A percentile compares a stretch with the other conserved stretches of the same genome.
phyloP scores from a whole-genome alignment of 2,888 invertebrate genomes.

The Phorcus lineatus region DNA sequence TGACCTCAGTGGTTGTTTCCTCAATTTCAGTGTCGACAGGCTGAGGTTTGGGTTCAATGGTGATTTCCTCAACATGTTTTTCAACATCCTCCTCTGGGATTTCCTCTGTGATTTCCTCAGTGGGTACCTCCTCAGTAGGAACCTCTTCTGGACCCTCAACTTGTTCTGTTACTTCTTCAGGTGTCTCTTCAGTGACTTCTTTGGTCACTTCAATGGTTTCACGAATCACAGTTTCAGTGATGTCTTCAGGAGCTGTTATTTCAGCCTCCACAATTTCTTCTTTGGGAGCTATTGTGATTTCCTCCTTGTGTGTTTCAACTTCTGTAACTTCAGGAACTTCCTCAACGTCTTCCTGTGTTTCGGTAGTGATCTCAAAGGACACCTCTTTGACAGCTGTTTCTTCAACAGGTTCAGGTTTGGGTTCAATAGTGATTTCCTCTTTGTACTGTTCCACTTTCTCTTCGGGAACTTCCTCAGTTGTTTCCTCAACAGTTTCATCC shows the following conservation, averaged over 20 bases:
- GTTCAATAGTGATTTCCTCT: slow-evolving; percentile 12
- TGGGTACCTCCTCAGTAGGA: neutral
- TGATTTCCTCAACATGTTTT: neutral
- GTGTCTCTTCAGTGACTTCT: slow-evolving; percentile 33
- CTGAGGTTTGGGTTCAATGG: neutral
- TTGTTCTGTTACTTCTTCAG: slow-evolving; percentile 38
- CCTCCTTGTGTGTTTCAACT: slow-evolving; percentile 18
- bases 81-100: neutral
- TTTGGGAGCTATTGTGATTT: slow-evolving; percentile 16
- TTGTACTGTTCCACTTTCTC: neutral
- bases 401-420: neutral
- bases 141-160: slow-evolving; percentile 1
- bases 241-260: slow-evolving; percentile 21
- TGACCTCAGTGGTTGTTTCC: neutral
- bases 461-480: neutral
- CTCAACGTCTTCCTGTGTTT: neutral
- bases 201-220: slow-evolving; percentile 6
- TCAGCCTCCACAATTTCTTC: neutral
- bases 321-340: too few relatives aligned
- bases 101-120: neutral
- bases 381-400: neutral
- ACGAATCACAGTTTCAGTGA: neutral
- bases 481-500: neutral
- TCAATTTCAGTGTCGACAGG: slow-evolving; percentile 4
- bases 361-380: neutral